Conservation (phyloP, 35 echinoderm and acorn worm genomes). For the Stichopus chloronotus region DNA sequence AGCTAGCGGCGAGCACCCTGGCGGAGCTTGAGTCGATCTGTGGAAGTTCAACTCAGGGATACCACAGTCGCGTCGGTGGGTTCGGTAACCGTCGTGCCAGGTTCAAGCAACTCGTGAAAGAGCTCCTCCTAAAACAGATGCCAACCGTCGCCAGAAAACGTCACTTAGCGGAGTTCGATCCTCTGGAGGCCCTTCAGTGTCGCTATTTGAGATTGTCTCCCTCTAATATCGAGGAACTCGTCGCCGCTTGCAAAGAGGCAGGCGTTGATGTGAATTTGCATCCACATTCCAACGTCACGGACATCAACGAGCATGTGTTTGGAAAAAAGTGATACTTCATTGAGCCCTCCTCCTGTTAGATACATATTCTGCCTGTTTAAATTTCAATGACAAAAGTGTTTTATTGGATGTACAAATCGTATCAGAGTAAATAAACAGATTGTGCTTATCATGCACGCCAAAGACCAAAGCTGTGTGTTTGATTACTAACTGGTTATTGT, state of each 20-base stretch:
- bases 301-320: constrained; percentile 41
- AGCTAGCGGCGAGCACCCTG: neutral
- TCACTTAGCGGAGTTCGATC: constrained; percentile 46
- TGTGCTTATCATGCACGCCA: no score
- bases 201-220: constrained; percentile 48
- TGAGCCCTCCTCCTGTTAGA: no score
- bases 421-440: no score
- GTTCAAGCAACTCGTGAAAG: constrained; percentile 52
- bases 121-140: constrained; percentile 40
- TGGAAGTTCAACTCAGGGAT: constrained; percentile 23
- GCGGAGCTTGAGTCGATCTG: constrained; percentile 36
- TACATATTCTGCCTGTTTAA: no score
- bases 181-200: constrained; percentile 57
- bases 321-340: neutral
- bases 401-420: no score
- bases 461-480: no score
- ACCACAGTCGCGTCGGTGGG: neutral
- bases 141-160: constrained; percentile 25
- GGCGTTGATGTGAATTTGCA: constrained; percentile 19
- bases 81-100: neutral
- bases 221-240: constrained; percentile 31
- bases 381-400: no score
- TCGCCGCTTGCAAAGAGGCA: neutral
- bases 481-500: no score
- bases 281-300: constrained; percentile 18